Percentiles rank a stretch among this genome's conserved stretches.
These are phyloP conservation scores for Iphiclides podalirius DNA, from an alignment of 2,888 invertebrate species.

Conservation along the genomic window DNA sequence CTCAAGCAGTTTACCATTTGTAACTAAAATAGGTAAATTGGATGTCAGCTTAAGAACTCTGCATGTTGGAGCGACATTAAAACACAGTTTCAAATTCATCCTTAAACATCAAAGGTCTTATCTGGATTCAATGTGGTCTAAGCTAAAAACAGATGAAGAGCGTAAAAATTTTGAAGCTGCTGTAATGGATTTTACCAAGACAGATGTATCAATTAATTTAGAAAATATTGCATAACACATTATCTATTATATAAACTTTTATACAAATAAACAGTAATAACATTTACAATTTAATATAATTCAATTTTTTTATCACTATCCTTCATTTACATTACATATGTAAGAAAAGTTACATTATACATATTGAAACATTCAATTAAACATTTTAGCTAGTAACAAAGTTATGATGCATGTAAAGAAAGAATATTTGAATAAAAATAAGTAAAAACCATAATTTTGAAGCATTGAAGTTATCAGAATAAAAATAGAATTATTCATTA, in stretches of 20 bases:
- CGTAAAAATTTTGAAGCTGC: slow-evolving; percentile 76
- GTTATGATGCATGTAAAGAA: too few species aligned
- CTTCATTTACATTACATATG: too few species aligned
- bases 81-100: slow-evolving; percentile 88
- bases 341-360: too few species aligned
- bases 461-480: too few species aligned
- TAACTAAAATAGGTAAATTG: slow-evolving; percentile 83
- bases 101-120: slow-evolving; percentile 83
- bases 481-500: too few species aligned
- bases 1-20: slow-evolving; percentile 83
- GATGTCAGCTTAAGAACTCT: slow-evolving; percentile 82
- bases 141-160: slow-evolving; percentile 82
- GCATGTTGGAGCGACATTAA: slow-evolving; percentile 88
- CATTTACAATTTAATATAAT: neutral
- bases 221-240: slow-evolving; percentile 52
- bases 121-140: slow-evolving; percentile 82
- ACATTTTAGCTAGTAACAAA: too few species aligned
- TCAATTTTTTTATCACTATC: neutral
- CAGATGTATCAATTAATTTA: slow-evolving; percentile 68
- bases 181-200: slow-evolving; percentile 68
- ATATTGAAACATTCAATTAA: too few species aligned
- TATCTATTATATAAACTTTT: slow-evolving; percentile 2
- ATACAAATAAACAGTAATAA: slow-evolving; percentile 1
- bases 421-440: too few species aligned
- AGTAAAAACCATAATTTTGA: too few species aligned